Percentiles rank a stretch among this genome's conserved stretches.
phyloP scores from a whole-genome alignment of 2,888 invertebrate species.

The Lampropteryx suffumata region DNA sequence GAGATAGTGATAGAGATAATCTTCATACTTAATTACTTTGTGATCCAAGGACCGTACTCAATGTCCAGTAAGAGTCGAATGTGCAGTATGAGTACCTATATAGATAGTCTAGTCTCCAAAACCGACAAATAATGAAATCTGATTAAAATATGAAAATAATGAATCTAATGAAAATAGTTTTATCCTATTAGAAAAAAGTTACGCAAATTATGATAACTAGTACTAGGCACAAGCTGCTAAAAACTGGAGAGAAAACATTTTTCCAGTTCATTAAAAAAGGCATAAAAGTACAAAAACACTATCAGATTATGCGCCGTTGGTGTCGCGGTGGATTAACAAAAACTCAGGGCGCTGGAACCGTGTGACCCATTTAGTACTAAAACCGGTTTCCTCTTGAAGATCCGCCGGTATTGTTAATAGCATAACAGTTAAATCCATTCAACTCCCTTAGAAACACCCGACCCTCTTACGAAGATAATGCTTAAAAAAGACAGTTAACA shows the following conservation, averaged over 20 bases:
- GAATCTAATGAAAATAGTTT: too few species aligned
- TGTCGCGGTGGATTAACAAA: slow-evolving; percentile 64
- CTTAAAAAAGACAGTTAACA: slow-evolving; percentile 72
- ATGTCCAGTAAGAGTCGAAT: not conserved
- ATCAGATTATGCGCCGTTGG: slow-evolving; percentile 40
- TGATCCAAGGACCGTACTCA: not conserved
- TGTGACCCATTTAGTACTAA: slow-evolving; percentile 80
- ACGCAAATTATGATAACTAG: too few species aligned
- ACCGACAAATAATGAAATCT: too few species aligned
- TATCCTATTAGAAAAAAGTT: too few species aligned
- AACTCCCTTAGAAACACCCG: slow-evolving; percentile 70
- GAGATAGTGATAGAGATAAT: slow-evolving; percentile 52
- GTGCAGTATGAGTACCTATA: not conserved
- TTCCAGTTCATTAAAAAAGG: slow-evolving; percentile 9
- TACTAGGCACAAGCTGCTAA: too few species aligned
- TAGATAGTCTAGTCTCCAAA: too few species aligned
- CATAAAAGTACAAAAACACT: slow-evolving; percentile 23
- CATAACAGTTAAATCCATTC: slow-evolving; percentile 77
- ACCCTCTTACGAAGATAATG: slow-evolving; percentile 75
- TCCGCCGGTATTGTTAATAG: slow-evolving; percentile 72
- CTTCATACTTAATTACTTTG: slow-evolving; percentile 46
- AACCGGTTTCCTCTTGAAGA: slow-evolving; percentile 81
- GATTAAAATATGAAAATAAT: too few species aligned
- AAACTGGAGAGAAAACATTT: not conserved
- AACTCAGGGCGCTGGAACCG: slow-evolving; percentile 75